Evolutionary conservation across 2,113 vertebrate genomes (phyloP).

Genomic region (Orcinus orca): DNA sequence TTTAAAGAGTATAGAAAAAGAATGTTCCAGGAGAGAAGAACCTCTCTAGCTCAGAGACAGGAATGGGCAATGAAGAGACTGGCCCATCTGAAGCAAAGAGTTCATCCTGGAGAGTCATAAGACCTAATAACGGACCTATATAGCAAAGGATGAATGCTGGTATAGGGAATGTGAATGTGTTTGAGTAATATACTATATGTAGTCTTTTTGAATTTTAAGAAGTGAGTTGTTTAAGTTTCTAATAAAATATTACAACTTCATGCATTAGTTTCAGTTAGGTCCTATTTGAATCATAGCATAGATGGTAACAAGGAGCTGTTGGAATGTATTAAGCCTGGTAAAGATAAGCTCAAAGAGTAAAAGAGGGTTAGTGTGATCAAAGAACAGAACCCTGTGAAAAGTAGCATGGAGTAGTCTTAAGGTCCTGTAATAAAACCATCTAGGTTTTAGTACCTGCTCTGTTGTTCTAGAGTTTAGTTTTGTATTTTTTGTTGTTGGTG

Average conservation of each 20-base stretch:
- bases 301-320: not conserved
- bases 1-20: not conserved
- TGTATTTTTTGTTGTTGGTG: not conserved
- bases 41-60: not conserved
- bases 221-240: not conserved
- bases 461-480: not conserved
- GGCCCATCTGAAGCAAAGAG: not conserved
- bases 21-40: not conserved
- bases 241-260: not conserved
- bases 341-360: not conserved
- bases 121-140: not conserved
- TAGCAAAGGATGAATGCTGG: not conserved
- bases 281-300: not conserved
- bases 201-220: conserved; percentile 20
- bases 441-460: not conserved
- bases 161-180: not conserved
- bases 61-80: not conserved
- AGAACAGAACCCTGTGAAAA: not conserved
- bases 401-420: not conserved
- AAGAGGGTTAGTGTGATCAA: not conserved
- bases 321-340: not conserved
- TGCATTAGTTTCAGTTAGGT: not conserved
- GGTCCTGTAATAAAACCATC: not conserved
- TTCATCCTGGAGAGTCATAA: not conserved
- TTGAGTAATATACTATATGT: not conserved